Evolutionary conservation across 2,797 vertebrate genomes (phyloP).

Genomic region (Eulemur coronatus): DNA sequence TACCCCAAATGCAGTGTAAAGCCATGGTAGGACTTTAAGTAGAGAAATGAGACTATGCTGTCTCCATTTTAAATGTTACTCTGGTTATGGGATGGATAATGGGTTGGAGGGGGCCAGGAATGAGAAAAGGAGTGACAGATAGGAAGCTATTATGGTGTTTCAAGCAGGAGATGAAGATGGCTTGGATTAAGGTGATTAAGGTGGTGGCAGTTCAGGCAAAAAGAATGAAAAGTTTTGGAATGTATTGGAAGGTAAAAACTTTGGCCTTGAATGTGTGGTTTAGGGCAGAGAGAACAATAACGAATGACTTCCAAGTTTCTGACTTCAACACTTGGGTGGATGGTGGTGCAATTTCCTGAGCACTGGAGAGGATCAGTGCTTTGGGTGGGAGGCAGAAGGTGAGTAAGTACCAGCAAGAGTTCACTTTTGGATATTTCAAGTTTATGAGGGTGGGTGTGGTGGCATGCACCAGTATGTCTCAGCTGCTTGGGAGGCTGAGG

Average conservation of each 20-base stretch:
- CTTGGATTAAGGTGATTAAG: background rate
- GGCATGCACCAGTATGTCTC: background rate
- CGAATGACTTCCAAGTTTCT: background rate
- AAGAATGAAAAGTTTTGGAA: background rate
- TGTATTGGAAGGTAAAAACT: background rate
- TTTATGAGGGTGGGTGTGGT: background rate
- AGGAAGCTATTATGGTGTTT: background rate
- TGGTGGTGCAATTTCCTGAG: background rate
- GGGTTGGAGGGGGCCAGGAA: background rate
- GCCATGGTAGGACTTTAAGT: background rate
- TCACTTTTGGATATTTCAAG: background rate
- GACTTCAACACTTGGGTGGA: background rate
- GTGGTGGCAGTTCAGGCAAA: background rate
- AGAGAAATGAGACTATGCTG: background rate
- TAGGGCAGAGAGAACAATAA: background rate
- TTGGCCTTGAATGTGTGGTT: background rate
- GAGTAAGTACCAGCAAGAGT: background rate
- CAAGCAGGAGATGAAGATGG: background rate
- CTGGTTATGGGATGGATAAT: background rate
- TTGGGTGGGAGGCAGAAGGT: background rate
- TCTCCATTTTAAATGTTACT: background rate
- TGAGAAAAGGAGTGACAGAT: background rate
- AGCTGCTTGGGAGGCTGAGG: background rate
- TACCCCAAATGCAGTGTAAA: background rate
- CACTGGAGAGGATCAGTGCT: background rate